Base-by-base conservation (phyloP, 2,113 vertebrate genomes). In the Ranitomeya variabilis region DNA sequence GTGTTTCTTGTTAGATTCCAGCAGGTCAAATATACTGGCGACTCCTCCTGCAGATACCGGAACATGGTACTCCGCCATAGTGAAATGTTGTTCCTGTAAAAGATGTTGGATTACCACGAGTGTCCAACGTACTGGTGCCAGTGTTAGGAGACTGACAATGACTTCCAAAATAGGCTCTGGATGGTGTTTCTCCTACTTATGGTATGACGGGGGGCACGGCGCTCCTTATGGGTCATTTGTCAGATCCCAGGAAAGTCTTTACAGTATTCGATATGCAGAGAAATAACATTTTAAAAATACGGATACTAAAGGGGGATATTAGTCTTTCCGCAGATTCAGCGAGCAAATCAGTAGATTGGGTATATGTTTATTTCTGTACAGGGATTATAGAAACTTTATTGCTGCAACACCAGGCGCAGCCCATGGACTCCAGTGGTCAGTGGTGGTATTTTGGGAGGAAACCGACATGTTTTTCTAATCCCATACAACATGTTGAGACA, bases 21-120 rank as follows among this genome's bases (percentile, higher is more conserved):
- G 93, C 90, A 97, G 94, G 93, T 97, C 93, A 90, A 99, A 99
- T 93, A 99, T 99, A 90, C 97, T 96, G 4, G 97, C 97, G 57
- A 99, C 96, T 4, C 97, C 98, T 91, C 98, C 97, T 18, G 97
- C 95, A 52, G 97, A 97, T 83, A 97, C 90, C 0, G 97, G 97
- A 16, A 99, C 91, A 0, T 99, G 98, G 90, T 97, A 99, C 90
- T 97, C 96, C 73, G 97, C 94, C 97, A 97, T 98, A 87, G 83
- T 93, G n/a, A 97, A 96, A 90, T 99, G 97, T 69, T 92, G 96
- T 86, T 98, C 97, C 98, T 99, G 92, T 37, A 67, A 86, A 81
- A 89, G 23, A 74, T 45, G 10, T 74, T 37, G 6, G 13, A 26
- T 13, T 37, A 73, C 55, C 1, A 73, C 37, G 4, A 37, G 26